These are phyloP conservation scores for Therioaphis trifolii DNA, from an alignment of 2,888 invertebrate species.

Conservation along the genomic window DNA sequence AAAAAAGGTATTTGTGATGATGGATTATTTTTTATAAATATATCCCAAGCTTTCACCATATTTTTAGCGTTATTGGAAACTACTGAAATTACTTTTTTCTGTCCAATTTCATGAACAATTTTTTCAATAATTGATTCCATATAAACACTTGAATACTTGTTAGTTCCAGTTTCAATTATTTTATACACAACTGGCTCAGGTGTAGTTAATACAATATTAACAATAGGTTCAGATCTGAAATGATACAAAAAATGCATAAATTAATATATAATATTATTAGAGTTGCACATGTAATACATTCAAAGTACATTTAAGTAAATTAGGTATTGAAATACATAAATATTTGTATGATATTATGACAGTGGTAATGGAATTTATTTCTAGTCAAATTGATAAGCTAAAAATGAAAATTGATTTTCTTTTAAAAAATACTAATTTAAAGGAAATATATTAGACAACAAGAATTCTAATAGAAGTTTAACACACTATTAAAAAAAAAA, in stretches of 20 bases:
- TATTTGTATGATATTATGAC: too few relatives aligned
- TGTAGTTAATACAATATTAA: conserved; percentile 58
- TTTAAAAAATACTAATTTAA: too few relatives aligned
- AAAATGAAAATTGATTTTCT: too few relatives aligned
- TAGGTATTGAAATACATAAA: too few relatives aligned
- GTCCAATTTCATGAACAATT: conserved; percentile 63
- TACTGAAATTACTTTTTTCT: conserved; percentile 63
- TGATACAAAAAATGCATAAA: neutral
- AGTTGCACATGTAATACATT: too few relatives aligned
- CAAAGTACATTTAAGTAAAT: too few relatives aligned
- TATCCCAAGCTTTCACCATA: conserved; percentile 60
- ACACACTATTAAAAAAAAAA: too few relatives aligned
- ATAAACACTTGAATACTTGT: conserved; percentile 63
- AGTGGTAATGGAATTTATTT: too few relatives aligned
- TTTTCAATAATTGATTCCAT: conserved; percentile 61
- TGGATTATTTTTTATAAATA: conserved; percentile 37
- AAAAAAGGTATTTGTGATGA: conserved; percentile 31
- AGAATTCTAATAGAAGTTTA: too few relatives aligned
- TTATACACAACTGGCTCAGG: conserved; percentile 64
- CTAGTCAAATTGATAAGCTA: too few relatives aligned
- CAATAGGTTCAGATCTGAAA: conserved; percentile 31
- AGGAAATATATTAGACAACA: too few relatives aligned
- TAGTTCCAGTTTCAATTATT: conserved; percentile 61
- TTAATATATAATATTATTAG: neutral
- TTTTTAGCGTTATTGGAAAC: conserved; percentile 64